A percentile compares a stretch with the other conserved stretches of the same genome.
Evolutionary conservation across 2,888 invertebrate species (phyloP).

Genomic region (Zaprionus bogoriensis): DNA sequence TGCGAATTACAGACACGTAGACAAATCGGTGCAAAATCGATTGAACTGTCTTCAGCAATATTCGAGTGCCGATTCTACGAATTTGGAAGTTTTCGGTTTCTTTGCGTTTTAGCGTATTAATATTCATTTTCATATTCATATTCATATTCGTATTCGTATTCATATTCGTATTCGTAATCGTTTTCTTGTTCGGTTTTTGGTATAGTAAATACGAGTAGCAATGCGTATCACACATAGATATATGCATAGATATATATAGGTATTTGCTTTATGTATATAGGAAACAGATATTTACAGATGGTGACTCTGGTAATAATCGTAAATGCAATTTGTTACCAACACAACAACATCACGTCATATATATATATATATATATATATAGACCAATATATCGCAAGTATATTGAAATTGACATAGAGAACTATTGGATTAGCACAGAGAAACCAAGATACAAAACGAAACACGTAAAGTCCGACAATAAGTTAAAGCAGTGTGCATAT

Average conservation of each 20-base stretch:
- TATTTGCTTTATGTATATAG: constrained; percentile 6
- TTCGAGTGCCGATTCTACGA: background rate
- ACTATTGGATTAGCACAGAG: constrained; percentile 2
- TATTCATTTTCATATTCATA: background rate
- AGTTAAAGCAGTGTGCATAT: background rate
- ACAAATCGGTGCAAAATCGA: background rate
- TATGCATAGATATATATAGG: constrained; percentile 10
- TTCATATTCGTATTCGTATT: background rate
- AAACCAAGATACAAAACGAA: background rate
- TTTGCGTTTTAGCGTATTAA: too few species aligned
- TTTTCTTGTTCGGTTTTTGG: constrained; percentile 1
- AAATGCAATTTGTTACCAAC: constrained; percentile 40
- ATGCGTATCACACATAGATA: constrained; percentile 34
- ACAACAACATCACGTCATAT: constrained; percentile 12
- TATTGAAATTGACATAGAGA: constrained; percentile 2
- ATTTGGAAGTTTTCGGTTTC: constrained; percentile 18
- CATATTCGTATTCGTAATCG: background rate
- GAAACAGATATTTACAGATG: constrained; percentile 26
- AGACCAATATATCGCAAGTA: background rate
- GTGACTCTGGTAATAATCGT: constrained; percentile 22
- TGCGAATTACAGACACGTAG: background rate
- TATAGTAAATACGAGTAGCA: constrained; percentile 20
- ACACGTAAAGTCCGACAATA: background rate
- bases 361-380: background rate
- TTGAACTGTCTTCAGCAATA: constrained; percentile 11